Evolutionary conservation across 1,140 invertebrate species (phyloP).

Genomic region (Atta cephalotes): DNA sequence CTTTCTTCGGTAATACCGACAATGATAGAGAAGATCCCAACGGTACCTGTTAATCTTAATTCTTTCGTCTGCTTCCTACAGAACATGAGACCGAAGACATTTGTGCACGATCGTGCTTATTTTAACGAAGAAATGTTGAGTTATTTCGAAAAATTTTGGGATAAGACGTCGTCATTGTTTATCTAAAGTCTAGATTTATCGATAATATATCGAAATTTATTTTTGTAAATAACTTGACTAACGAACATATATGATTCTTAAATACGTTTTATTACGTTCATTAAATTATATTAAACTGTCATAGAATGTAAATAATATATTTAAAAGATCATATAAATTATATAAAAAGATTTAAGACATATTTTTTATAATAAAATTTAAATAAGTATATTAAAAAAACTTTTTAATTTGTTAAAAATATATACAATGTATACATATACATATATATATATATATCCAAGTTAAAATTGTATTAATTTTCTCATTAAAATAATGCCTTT

Average conservation of each 20-base stretch:
- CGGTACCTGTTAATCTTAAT: slow-evolving; percentile 83
- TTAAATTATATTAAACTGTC: neutral
- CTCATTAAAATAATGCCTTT: neutral
- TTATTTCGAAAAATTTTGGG: slow-evolving; percentile 18
- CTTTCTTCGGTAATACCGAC: slow-evolving; percentile 82
- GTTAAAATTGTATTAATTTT: slow-evolving; percentile 10
- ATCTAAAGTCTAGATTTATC: slow-evolving; percentile 19
- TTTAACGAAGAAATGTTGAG: slow-evolving; percentile 66
- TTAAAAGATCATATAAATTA: neutral
- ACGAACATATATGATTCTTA: neutral
- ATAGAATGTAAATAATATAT: neutral
- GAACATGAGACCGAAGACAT: slow-evolving; percentile 54
- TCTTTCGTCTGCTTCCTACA: slow-evolving; percentile 77
- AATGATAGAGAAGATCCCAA: slow-evolving; percentile 80
- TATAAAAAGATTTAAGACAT: neutral
- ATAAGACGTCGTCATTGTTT: neutral
- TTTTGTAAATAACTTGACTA: neutral
- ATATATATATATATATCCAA: neutral
- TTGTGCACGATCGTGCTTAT: neutral
- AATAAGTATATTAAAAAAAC: neutral
- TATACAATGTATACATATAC: too few relatives aligned
- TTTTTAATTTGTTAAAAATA: neutral
- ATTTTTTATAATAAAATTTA: neutral
- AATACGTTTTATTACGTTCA: neutral
- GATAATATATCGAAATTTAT: slow-evolving; percentile 8